phyloP scores from a whole-genome alignment of 2,888 invertebrate species.

The Aleiodes testaceus region DNA sequence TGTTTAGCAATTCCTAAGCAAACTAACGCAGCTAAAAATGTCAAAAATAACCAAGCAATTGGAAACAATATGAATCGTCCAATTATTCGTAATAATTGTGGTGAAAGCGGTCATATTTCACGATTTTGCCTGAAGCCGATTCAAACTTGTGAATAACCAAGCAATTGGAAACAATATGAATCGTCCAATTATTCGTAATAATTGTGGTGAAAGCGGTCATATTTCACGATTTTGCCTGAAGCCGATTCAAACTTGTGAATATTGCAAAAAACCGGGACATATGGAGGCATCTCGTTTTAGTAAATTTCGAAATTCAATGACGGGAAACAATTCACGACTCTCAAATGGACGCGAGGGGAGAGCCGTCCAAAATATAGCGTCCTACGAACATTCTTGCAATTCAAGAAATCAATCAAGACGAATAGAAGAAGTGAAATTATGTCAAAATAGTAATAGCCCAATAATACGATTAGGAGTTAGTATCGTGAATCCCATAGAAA shows the following conservation, averaged over 20 bases:
- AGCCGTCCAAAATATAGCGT: neutral
- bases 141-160: conserved; percentile 33
- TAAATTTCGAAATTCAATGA: neutral
- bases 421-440: conserved; percentile 30
- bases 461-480: neutral
- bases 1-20: too few species aligned
- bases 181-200: neutral
- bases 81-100: neutral
- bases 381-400: too few species aligned
- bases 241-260: conserved; percentile 26
- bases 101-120: neutral
- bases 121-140: neutral
- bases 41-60: neutral
- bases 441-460: conserved; percentile 15
- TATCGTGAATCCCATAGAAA: neutral
- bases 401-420: neutral
- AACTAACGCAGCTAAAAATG: too few species aligned
- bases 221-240: conserved; percentile 10
- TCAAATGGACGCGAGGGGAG: too few species aligned
- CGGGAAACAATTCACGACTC: neutral
- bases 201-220: neutral
- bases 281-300: neutral
- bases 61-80: neutral
- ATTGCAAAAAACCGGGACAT: conserved; percentile 40
- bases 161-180: neutral